These are phyloP conservation scores for Formica exsecta DNA, from an alignment of 1,140 invertebrate species.

Conservation along the genomic window DNA sequence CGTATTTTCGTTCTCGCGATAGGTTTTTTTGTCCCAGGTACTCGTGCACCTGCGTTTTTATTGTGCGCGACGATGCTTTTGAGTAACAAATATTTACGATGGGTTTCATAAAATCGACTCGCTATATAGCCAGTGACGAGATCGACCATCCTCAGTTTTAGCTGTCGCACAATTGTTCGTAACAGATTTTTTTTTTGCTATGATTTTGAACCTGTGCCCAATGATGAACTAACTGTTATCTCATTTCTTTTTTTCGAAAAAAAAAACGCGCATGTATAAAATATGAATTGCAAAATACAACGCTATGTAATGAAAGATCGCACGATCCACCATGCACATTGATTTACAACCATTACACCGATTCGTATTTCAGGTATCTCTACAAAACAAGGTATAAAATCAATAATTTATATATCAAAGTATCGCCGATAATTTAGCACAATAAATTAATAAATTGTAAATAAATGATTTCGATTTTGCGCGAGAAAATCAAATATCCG, in stretches of 20 bases:
- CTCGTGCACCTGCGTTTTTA: constrained; percentile 35
- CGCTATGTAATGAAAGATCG: constrained; percentile 27
- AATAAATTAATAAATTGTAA: constrained; percentile 56
- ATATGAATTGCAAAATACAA: constrained; percentile 57
- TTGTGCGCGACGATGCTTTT: constrained; percentile 41
- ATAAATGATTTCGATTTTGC: constrained; percentile 20
- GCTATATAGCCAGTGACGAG: constrained; percentile 19
- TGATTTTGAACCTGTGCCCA: constrained; percentile 22
- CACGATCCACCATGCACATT: background rate
- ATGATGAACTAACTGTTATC: constrained; percentile 23
- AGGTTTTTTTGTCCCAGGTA: background rate
- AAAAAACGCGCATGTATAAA: constrained; percentile 24
- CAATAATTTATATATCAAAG: constrained; percentile 47
- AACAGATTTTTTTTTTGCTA: constrained; percentile 51
- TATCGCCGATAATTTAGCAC: background rate
- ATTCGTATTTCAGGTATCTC: constrained; percentile 9
- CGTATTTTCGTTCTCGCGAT: background rate
- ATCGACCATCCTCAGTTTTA: constrained; percentile 1
- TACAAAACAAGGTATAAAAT: constrained; percentile 17
- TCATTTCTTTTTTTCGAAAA: background rate
- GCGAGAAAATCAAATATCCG: background rate
- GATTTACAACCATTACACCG: constrained; percentile 44
- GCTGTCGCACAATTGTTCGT: background rate
- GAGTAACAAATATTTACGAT: constrained; percentile 59
- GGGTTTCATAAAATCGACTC: constrained; percentile 49